phyloP scores from a whole-genome alignment of 1,140 invertebrate genomes.

The Pentalonia nigronervosa region DNA sequence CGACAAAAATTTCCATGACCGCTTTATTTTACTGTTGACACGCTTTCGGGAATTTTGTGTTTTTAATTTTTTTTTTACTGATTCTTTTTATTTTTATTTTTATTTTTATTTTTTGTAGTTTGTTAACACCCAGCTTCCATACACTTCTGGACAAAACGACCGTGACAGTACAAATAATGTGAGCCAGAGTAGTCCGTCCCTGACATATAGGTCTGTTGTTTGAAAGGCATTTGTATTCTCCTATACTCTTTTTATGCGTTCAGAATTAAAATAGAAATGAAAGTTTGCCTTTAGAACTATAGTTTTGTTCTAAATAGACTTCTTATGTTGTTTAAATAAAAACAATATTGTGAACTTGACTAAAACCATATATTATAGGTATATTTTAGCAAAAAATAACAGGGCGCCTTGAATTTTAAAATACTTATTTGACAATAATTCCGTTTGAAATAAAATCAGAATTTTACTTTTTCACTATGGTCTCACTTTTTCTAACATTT shows the following conservation, averaged over 20 bases:
- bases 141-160: constrained; percentile 57
- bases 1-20: constrained; percentile 12
- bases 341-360: background rate
- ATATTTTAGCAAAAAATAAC: constrained; percentile 6
- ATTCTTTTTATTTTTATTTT: constrained; percentile 46
- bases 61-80: constrained; percentile 50
- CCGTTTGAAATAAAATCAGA: background rate
- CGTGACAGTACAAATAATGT: constrained; percentile 56
- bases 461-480: background rate
- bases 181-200: constrained; percentile 57
- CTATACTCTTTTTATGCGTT: background rate
- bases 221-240: constrained; percentile 16
- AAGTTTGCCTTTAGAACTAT: background rate
- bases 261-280: background rate
- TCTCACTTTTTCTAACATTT: background rate
- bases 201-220: constrained; percentile 55
- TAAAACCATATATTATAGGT: constrained; percentile 13
- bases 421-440: constrained; percentile 23
- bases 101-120: constrained; percentile 55
- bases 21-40: constrained; percentile 55
- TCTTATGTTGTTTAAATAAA: background rate
- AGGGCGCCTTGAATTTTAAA: constrained; percentile 49
- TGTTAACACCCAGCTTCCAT: constrained; percentile 58
- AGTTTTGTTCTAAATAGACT: background rate
- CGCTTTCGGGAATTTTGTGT: constrained; percentile 57